Base-by-base conservation (phyloP, 2,888 invertebrate genomes). In the Tetragonula carbonaria region DNA sequence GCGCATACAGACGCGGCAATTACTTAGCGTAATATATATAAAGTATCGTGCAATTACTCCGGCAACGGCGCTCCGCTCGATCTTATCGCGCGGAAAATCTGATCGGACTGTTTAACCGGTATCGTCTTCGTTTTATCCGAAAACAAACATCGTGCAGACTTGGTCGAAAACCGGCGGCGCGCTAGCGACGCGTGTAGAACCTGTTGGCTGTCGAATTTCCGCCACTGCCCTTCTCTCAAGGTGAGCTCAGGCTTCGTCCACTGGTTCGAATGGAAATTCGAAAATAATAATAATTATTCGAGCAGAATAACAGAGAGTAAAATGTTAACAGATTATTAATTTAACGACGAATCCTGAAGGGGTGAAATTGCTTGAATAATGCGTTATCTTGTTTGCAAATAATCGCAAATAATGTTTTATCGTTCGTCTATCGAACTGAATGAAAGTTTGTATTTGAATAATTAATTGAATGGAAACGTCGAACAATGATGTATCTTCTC, bases 41-140 rank as follows among this genome's bases (percentile, higher is more conserved):
- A 84, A 85, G 85, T 86, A 87, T 86, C 83, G 77, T 72, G 85
- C 82, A 88, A 88, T 87, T 86, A 84, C 82, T 87, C 78, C n/a
- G 79, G 59, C 76, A 50, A 50, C 79, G 79, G 70, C 78, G 68
- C 62, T 78, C 23, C 66, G 65, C 38, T 50, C 62, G 80, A 89
- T 87, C 81, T 84, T 88, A 88, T 88, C 88, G 38, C 38, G 21
- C 45, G 65, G 67, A 77, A 82, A 84, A 80, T 82, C 82, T 72
- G 81, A 84, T 87, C 84, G 87, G 83, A 78, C 82, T 74, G 66
- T 86, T 65, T 76, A 84, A 80, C 86, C 45, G 71, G 84, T 89
- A 84, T 78, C 75, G 57, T 45, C 45, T 45, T 45, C 45, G 82
- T 74, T 78, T 82, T 82, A 80, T 50, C 65, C 51, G 45, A 71